These are phyloP conservation scores for Heliconius hermathena DNA, from an alignment of 1,140 invertebrate genomes.

Conservation along the genomic window DNA sequence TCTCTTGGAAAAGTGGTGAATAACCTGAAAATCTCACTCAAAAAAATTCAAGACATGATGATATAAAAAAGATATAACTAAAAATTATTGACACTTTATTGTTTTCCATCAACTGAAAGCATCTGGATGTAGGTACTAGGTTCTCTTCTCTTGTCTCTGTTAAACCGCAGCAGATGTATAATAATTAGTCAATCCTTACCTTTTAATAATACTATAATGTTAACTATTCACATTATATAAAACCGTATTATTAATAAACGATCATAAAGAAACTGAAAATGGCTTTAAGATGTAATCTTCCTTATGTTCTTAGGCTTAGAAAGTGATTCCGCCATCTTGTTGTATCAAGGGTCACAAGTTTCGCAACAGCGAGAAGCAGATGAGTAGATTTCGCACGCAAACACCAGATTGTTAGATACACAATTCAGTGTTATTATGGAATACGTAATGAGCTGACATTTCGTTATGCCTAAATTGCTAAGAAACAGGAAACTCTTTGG, in stretches of 20 bases:
- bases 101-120: too few relatives aligned
- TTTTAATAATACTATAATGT: too few relatives aligned
- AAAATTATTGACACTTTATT: too few relatives aligned
- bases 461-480: slow-evolving; percentile 31
- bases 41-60: not conserved
- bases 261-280: slow-evolving; percentile 17
- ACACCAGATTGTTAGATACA: slow-evolving; percentile 53
- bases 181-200: too few relatives aligned
- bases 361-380: slow-evolving; percentile 59
- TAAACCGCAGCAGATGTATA: too few relatives aligned
- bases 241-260: not conserved
- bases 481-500: slow-evolving; percentile 33
- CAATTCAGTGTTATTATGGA: slow-evolving; percentile 54
- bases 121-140: not conserved
- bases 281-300: not conserved
- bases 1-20: not conserved
- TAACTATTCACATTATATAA: too few relatives aligned
- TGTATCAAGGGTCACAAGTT: slow-evolving; percentile 66
- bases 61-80: too few relatives aligned
- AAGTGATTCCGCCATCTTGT: slow-evolving; percentile 65
- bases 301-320: slow-evolving; percentile 45
- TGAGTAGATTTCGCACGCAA: slow-evolving; percentile 65
- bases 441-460: slow-evolving; percentile 43
- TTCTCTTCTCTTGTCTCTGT: not conserved
- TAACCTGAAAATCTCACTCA: not conserved